Evolutionary conservation across 2,888 invertebrate genomes (phyloP).

Genomic region (Diarsia dahlii): DNA sequence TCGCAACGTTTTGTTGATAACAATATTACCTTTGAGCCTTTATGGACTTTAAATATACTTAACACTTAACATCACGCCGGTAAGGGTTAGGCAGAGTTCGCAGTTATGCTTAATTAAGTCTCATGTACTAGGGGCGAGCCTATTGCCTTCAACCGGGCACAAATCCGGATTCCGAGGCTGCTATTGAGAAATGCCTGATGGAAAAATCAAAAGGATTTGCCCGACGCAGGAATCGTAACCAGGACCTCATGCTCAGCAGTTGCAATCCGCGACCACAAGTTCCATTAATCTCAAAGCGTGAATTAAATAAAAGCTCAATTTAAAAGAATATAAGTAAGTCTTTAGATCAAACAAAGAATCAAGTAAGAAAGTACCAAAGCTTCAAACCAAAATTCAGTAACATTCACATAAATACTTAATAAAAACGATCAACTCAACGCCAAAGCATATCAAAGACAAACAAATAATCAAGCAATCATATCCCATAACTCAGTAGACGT

Average conservation of each 20-base stretch:
- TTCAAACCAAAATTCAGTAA: conserved; percentile 11
- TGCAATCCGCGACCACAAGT: too few relatives aligned
- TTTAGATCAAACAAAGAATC: not conserved
- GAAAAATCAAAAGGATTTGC: too few relatives aligned
- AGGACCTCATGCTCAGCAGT: too few relatives aligned
- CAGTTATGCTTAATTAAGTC: too few relatives aligned
- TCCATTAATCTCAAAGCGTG: not conserved
- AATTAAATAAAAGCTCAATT: not conserved
- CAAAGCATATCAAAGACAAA: conserved; percentile 41
- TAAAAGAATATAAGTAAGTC: conserved; percentile 13
- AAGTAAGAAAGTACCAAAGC: not conserved
- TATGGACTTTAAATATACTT: too few relatives aligned
- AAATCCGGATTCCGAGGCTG: too few relatives aligned
- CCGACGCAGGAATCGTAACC: too few relatives aligned
- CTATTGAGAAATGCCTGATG: too few relatives aligned
- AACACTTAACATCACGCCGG: too few relatives aligned
- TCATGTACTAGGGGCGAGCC: too few relatives aligned
- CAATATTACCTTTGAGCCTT: not conserved
- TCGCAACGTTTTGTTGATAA: not conserved
- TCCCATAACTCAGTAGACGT: conserved; percentile 58
- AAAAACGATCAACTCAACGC: conserved; percentile 44
- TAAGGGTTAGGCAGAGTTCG: too few relatives aligned
- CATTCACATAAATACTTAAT: conserved; percentile 29
- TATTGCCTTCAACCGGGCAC: too few relatives aligned
- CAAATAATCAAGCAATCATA: conserved; percentile 54